A percentile compares a stretch with the other conserved stretches of the same genome.
Evolutionary conservation across 2,113 vertebrate species (phyloP).

Genomic region (Apodemus sylvaticus): DNA sequence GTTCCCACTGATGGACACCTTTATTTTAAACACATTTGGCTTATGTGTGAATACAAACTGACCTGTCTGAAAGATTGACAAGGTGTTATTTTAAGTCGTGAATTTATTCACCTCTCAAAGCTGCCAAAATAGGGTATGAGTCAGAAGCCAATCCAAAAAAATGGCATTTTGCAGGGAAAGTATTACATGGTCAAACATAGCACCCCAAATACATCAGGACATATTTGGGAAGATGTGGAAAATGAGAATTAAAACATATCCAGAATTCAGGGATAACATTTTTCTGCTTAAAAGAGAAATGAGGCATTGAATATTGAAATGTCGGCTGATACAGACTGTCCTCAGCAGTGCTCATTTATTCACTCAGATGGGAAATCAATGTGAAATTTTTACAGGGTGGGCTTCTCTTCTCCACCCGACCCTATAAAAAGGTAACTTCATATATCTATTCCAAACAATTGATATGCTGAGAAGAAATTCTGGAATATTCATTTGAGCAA

Average conservation of each 20-base stretch:
- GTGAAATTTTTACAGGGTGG: conserved; percentile 34
- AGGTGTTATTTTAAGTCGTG: conserved; percentile 47
- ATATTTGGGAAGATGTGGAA: not conserved
- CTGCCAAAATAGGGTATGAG: conserved; percentile 4
- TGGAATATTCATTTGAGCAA: not conserved
- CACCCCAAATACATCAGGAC: not conserved
- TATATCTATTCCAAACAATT: conserved; percentile 9
- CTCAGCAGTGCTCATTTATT: not conserved
- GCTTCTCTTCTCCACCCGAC: not conserved
- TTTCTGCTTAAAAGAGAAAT: conserved; percentile 48
- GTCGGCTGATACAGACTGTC: not conserved
- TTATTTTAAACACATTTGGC: conserved; percentile 51
- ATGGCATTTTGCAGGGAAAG: not conserved
- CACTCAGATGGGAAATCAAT: conserved; percentile 51
- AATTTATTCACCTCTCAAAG: conserved; percentile 37
- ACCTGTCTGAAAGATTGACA: not conserved
- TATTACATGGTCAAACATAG: not conserved
- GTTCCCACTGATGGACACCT: conserved; percentile 20
- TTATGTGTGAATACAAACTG: conserved; percentile 18
- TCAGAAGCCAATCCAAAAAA: not conserved
- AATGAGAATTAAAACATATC: conserved; percentile 22
- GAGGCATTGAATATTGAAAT: conserved; percentile 23
- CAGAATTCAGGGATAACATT: conserved; percentile 36
- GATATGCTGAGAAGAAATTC: not conserved
- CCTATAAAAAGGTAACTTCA: conserved; percentile 7